phyloP scores from a whole-genome alignment of 2,888 invertebrate genomes.

The Chymomyza procnemis region DNA sequence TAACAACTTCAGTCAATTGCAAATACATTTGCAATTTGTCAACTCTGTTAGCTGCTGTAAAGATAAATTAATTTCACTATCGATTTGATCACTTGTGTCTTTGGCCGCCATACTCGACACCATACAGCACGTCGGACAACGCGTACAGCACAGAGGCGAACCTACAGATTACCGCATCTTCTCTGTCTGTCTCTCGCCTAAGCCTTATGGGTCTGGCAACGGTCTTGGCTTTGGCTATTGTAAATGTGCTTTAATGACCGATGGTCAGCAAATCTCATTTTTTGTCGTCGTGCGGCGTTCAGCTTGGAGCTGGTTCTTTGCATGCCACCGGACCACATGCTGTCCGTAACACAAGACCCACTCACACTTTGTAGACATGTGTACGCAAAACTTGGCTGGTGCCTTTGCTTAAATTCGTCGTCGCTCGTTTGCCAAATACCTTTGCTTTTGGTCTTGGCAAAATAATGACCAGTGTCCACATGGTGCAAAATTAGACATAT shows the following conservation, averaged over 20 bases:
- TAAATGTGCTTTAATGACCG: slow-evolving; percentile 78
- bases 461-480: slow-evolving; percentile 74
- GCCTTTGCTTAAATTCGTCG: slow-evolving; percentile 6
- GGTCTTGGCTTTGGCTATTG: slow-evolving; percentile 56
- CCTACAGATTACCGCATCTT: slow-evolving; percentile 40
- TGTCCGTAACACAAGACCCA: slow-evolving; percentile 52
- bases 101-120: slow-evolving; percentile 33
- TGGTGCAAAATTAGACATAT: slow-evolving; percentile 74
- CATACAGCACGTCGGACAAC: slow-evolving; percentile 29
- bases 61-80: slow-evolving; percentile 77
- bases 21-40: slow-evolving; percentile 71
- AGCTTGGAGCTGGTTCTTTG: slow-evolving; percentile 17
- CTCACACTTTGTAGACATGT: slow-evolving; percentile 7
- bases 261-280: slow-evolving; percentile 77
- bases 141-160: too few relatives aligned
- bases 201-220: slow-evolving; percentile 5
- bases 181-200: not conserved
- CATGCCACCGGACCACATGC: slow-evolving; percentile 61
- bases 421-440: slow-evolving; percentile 48
- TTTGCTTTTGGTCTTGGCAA: slow-evolving; percentile 24
- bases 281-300: slow-evolving; percentile 51
- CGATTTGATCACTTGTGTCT: slow-evolving; percentile 75
- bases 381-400: not conserved
- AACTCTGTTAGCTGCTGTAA: slow-evolving; percentile 64
- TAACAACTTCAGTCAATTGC: slow-evolving; percentile 59